Base-by-base conservation (phyloP, 2,113 vertebrate species). In the Platysteira castanea region DNA sequence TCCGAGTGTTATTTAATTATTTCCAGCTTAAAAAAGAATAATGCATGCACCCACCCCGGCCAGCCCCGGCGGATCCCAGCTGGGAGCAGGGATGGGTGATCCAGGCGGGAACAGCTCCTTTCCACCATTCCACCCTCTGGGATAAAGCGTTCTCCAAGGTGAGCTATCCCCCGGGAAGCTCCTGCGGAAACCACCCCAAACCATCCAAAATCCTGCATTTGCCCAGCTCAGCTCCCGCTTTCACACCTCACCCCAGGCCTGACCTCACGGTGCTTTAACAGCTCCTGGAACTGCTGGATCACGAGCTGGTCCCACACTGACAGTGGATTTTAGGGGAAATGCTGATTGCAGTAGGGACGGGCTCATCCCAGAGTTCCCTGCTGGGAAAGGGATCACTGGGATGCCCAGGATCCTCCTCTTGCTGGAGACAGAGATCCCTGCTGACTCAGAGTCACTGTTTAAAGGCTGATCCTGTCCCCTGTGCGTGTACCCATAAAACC, bases 1-100 rank as follows among this genome's bases (percentile, higher is more conserved):
- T 96, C 0, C 2, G 76, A 77, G 85, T 42, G 63, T 53, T 73
- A 31, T 63, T 95, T 71, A 35, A 27, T 67, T 82, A 84, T 78
- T 90, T 95, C 35, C 53, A 78, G 74, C 83, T 93, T 84, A 42
- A 93, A 94, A 95, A 79, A 90, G 87, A 96, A 85, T 91, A 84
- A 93, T 60, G 54, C 35, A 89, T 83, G 73, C 6, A 47, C 22
- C 6, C 11, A 6, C 3, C 57, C 44, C 73, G 54, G 17, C 23
- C 75, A 47, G 47, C 28, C 41, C 41, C 3, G 24, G 27, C 1
- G 0, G 52, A 20, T 21, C 70, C 26, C 0, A 0, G 37, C 59
- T 75, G 60, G 20, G 42, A 50, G 8, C 53, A 39, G 46, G 57
- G 33, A 27, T 13, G 46, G 63, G 13, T 22, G 50, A 24, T 44